Base-by-base conservation (phyloP, 2,113 vertebrate genomes). In the Apus apus region DNA sequence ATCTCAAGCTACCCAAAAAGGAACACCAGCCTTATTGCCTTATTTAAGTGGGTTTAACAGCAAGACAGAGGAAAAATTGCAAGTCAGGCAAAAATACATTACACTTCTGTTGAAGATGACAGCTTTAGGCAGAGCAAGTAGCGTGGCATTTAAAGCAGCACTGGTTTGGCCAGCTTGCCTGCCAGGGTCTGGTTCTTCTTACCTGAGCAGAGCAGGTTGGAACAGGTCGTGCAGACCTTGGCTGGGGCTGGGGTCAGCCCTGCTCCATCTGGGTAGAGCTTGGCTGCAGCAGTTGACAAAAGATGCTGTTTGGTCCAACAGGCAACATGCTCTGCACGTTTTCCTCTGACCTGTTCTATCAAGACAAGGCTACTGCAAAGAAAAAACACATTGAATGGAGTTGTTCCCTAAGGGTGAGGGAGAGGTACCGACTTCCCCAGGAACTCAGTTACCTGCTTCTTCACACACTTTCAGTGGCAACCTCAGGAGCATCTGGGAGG, bases 391-490 rank as follows among this genome's bases (percentile, higher is more conserved):
- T 48, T 68, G 32, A 13, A 4, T 11, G 5, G 56, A 51, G 15
- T 6, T 25, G 40, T 26, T 78, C 57, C 43, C 61, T 19, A 6
- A 19, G 58, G 58, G 40, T 0, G 13, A 76, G 68, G 34, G 38
- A 76, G 98, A 98, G 14, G 98, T 98, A 91, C 97, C 98, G 90
- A 98, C 99, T 78, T 98, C 98, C 6, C 98, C 98, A 48, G 98
- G 97, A 95, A 98, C 98, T 98, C 98, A 98, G 96, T 98, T 98
- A 10, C 98, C 98, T 9, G 98, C 98, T 19, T 98, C 98, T 0
- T 98, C 98, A 94, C 99, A 98, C 92, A 98, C 98, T 96, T 99
- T 98, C 76, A 99, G 93, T 1, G 98, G 98, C 87, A 99, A 99
- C 97, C 0, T 98, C 99, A 92, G 98, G 98, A 6, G 99, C 97